phyloP scores from a whole-genome alignment of 2,113 vertebrate genomes.

The Ovis aries region DNA sequence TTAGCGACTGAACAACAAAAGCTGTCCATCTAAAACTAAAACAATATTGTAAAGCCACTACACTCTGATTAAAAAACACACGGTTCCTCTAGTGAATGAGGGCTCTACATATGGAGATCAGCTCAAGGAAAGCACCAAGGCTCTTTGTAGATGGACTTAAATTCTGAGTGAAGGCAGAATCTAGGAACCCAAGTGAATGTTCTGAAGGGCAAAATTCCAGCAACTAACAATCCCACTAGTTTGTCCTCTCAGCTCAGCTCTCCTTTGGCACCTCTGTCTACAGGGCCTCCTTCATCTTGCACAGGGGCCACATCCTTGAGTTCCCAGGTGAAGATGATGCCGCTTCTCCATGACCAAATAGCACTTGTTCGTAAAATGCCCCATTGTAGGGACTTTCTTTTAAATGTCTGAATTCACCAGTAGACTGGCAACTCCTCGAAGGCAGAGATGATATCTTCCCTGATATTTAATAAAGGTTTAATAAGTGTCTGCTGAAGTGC shows the following conservation, averaged over 20 bases:
- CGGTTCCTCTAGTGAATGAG: not conserved
- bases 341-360: not conserved
- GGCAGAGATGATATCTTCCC: not conserved
- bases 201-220: not conserved
- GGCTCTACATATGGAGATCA: not conserved
- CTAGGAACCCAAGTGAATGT: not conserved
- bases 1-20: not conserved
- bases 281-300: not conserved
- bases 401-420: not conserved
- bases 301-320: not conserved
- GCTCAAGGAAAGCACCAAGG: not conserved
- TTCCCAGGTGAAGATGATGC: not conserved
- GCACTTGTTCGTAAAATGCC: not conserved
- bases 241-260: not conserved
- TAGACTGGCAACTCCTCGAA: not conserved
- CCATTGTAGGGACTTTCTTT: not conserved
- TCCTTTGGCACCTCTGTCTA: not conserved
- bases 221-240: not conserved
- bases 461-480: not conserved
- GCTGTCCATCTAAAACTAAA: not conserved
- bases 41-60: not conserved
- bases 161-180: not conserved
- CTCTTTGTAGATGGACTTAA: not conserved
- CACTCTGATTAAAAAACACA: not conserved
- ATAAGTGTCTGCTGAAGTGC: not conserved